phyloP scores from a whole-genome alignment of 2,888 invertebrate species.

The Mesorhabditis belari region DNA sequence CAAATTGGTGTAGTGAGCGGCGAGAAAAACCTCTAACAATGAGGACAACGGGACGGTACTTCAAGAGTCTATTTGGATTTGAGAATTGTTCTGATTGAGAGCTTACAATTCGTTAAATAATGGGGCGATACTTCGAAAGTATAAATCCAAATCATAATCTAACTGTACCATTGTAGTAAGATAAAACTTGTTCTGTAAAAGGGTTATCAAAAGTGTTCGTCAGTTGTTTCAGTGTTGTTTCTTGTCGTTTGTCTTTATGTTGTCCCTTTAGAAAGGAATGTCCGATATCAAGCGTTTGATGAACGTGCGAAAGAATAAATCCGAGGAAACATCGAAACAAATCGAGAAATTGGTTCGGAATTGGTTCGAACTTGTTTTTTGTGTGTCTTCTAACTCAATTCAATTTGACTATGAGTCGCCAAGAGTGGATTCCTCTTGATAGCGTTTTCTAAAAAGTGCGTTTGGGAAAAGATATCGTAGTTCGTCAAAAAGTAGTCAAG shows the following conservation, averaged over 20 bases:
- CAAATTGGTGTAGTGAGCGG: no score
- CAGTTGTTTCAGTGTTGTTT: not conserved
- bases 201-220: not conserved
- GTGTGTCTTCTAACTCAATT: conserved; percentile 4
- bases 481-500: no score
- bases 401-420: conserved; percentile 6
- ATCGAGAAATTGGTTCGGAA: conserved; percentile 48
- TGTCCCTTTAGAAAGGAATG: conserved; percentile 35
- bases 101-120: no score
- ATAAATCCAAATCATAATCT: not conserved
- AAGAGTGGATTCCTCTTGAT: no score
- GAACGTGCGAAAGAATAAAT: conserved; percentile 33
- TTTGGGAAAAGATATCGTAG: no score
- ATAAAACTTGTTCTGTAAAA: not conserved
- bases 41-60: no score
- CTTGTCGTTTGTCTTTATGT: not conserved
- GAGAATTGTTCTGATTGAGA: no score
- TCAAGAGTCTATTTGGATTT: no score
- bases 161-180: not conserved
- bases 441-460: no score
- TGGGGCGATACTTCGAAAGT: no score
- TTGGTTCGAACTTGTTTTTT: conserved; percentile 4
- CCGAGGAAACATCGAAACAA: conserved; percentile 43
- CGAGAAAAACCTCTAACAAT: no score
- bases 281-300: conserved; percentile 44